Evolutionary conservation across 2,888 invertebrate species (phyloP), one percentile per base, ranked within the genome.

Genomic region (Thyatira batis): DNA sequence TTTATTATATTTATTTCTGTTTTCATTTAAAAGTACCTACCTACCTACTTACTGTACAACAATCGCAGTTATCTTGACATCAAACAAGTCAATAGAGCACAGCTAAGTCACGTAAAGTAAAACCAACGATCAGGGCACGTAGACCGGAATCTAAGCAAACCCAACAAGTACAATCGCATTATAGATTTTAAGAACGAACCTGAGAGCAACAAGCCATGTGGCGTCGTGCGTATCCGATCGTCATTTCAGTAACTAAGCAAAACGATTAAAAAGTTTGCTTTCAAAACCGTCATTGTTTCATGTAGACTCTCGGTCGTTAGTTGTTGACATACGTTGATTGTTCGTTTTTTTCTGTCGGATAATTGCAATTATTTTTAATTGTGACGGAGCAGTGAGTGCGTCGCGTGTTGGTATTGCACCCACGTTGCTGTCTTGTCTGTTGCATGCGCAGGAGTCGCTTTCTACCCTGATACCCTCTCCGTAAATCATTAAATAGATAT

Each of bases 331-430:
- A 50, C 45, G 45, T 13, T 17, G 46, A 25, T 23, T 46, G 27
- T 13, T 13, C 17, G 25, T 48, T 48, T 27, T 46, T 8, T n/a
- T n/a, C 46, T 17, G 6, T 27, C 3, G 43, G 30, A 27, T 57
- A 50, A 61, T 58, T 56, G 60, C 49, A 60, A 62, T 69, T 67
- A 65, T 62, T 65, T 62, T 50, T 63, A 66, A 69, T 65, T 52
- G 63, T 49, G 50, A 52, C 55, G 57, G 52, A 58, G 57, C 56
- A 63, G 52, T 50, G 57, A 48, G 60, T 46, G 33, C 52, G 39
- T 55, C 50, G 48, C 56, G 51, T 58, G 60, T 53, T 53, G 39
- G 60, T 66, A 66, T 65, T 61, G 17, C 58, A 55, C 44, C 33
- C 33, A 39, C 39, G 39, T 8, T 39, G 17, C 33, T 33, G 39